Evolutionary conservation across 2,888 invertebrate genomes (phyloP), one percentile per base, ranked within the genome.

Genomic region (Campopleginae sp.): DNA sequence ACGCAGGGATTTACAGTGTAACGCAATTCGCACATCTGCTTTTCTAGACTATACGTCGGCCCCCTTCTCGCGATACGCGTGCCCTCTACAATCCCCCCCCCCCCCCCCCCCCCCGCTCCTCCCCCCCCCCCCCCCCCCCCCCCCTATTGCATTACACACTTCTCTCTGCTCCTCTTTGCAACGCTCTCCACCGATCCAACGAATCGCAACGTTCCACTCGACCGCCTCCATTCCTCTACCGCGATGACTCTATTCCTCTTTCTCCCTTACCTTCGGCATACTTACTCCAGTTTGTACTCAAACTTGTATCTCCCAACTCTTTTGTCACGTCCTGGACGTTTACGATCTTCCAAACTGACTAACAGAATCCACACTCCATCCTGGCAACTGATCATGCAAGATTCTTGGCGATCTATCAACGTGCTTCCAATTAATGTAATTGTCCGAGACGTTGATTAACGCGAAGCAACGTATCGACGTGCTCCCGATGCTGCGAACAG

Each of bases 21-120:
- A 82, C 74, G 81, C 63, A 80, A 80, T 83, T 85, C 77, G 78
- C 74, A 76, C 80, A 85, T 82, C 83, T 86, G 84, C 83, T 74
- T 85, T 77, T 74, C 78, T 74, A 42, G 66, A 84, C 10, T 63
- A 86, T 84, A 88, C 87, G 80, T 87, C 80, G 48, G 42, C 71
- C n/a, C 51, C 71, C 19, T 33, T 12, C 54, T 23, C 19, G 33
- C 51, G 14, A 38, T 38, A 19, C 48, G 42, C 65, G 33, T 33
- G 44, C 63, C 10, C 63, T 48, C 27, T 27, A 31, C 44, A 58
- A 42, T 58, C 58, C 54, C 58, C 84, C 75, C 74, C 78, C n/a
- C n/a, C n/a, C 65, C 46, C 77, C 42, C n/a, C n/a, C n/a, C n/a
- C n/a, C n/a, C n/a, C n/a, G n/a, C n/a, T n/a, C n/a, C n/a, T n/a